phyloP scores from a whole-genome alignment of 1,140 invertebrate genomes.

The Achroia grisella region DNA sequence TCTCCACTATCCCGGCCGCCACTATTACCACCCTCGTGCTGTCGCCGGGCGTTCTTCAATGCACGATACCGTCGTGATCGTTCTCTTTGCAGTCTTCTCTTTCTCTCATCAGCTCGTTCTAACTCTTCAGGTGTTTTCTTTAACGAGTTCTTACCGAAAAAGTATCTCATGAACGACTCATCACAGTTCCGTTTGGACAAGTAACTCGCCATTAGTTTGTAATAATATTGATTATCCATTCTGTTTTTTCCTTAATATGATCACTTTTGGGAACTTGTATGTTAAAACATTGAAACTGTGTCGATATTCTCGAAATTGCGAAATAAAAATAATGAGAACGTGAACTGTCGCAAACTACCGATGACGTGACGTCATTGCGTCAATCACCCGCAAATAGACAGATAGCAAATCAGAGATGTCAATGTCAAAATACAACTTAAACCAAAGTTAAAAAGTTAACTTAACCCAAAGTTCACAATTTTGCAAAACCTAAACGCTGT shows the following conservation, averaged over 20 bases:
- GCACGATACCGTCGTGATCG: slow-evolving; percentile 57
- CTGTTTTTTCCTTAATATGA: slow-evolving; percentile 11
- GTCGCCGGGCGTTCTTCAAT: slow-evolving; percentile 55
- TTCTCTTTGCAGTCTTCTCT: slow-evolving; percentile 54
- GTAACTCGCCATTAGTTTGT: slow-evolving; percentile 66
- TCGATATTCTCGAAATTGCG: slow-evolving; percentile 53
- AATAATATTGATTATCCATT: slow-evolving; percentile 68
- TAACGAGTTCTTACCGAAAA: slow-evolving; percentile 59
- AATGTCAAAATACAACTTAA: too few species aligned
- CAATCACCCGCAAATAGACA: too few species aligned
- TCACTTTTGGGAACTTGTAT: slow-evolving; percentile 10
- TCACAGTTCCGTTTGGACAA: slow-evolving; percentile 65
- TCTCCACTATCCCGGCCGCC: slow-evolving; percentile 34
- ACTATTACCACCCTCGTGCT: slow-evolving; percentile 40
- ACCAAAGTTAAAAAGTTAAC: too few species aligned
- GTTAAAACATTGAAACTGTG: slow-evolving; percentile 21
- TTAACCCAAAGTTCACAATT: too few species aligned
- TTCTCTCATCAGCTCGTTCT: slow-evolving; percentile 58
- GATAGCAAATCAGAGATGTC: too few species aligned
- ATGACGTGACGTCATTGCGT: slow-evolving; percentile 47
- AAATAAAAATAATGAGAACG: slow-evolving; percentile 70
- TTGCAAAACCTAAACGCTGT: too few species aligned
- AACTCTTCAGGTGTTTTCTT: slow-evolving; percentile 66
- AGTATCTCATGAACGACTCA: slow-evolving; percentile 67
- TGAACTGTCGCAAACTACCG: slow-evolving; percentile 26